Conservation (phyloP, 2,888 invertebrate species). For the Hyalella azteca region DNA sequence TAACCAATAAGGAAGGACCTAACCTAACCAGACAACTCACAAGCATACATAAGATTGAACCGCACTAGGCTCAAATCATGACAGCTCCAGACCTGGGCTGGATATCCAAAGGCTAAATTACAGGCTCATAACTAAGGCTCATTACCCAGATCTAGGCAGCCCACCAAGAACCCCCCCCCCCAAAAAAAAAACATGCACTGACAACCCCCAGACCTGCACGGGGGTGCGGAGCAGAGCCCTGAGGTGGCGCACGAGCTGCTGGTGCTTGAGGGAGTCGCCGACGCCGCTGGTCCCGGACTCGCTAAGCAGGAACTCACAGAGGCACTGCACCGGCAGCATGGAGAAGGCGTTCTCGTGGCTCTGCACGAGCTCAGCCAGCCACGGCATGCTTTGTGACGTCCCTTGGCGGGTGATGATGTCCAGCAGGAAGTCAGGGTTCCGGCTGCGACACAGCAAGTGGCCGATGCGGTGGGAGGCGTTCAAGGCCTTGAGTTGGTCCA, state of each 20-base stretch:
- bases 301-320: slow-evolving; percentile 84
- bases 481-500: slow-evolving; percentile 79
- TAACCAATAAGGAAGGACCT: no score
- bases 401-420: slow-evolving; percentile 84
- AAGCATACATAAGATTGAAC: no score
- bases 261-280: slow-evolving; percentile 71
- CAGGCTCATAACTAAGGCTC: no score
- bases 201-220: slow-evolving; percentile 61
- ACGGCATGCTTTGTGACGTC: slow-evolving; percentile 92
- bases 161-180: no score
- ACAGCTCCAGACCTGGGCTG: no score
- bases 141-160: no score
- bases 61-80: no score
- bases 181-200: not conserved
- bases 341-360: slow-evolving; percentile 84
- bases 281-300: slow-evolving; percentile 58
- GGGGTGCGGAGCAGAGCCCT: slow-evolving; percentile 69
- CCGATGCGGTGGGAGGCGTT: slow-evolving; percentile 83
- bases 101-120: no score
- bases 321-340: slow-evolving; percentile 88
- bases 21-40: no score
- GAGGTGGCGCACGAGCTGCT: slow-evolving; percentile 74
- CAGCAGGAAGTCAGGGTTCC: slow-evolving; percentile 89
- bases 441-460: slow-evolving; percentile 83
- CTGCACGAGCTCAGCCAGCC: slow-evolving; percentile 92